phyloP scores from a whole-genome alignment of 2,113 vertebrate species.

The Kobus ellipsiprymnus region DNA sequence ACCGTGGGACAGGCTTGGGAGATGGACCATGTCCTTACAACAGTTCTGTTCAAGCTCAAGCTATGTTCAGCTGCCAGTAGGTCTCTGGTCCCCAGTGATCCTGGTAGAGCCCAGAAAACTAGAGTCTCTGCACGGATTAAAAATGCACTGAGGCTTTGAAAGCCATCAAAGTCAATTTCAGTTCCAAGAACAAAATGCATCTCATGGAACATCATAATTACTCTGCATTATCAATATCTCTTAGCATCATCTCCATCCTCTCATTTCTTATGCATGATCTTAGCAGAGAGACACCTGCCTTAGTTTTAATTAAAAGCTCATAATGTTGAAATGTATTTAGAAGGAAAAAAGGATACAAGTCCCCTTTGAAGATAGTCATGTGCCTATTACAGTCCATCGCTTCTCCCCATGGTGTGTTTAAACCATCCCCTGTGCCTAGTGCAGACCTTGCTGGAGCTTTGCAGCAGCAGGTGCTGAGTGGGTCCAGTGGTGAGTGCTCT shows the following conservation, averaged over 20 bases:
- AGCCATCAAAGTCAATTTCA: neutral
- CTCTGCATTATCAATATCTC: neutral
- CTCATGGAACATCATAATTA: neutral
- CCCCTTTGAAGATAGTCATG: neutral
- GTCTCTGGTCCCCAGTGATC: neutral
- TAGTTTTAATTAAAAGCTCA: constrained; percentile 61
- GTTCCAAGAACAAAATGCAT: constrained; percentile 44
- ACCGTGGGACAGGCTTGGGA: neutral
- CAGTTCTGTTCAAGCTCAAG: neutral
- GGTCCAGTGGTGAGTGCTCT: neutral
- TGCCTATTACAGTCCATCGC: neutral
- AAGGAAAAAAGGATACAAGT: neutral
- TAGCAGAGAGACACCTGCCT: neutral
- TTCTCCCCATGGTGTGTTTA: neutral
- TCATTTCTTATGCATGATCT: neutral
- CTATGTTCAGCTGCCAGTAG: neutral
- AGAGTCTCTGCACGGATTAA: neutral
- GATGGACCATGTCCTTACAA: neutral
- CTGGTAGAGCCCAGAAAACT: neutral
- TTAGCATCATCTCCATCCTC: neutral
- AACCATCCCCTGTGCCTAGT: neutral
- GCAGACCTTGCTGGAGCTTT: neutral
- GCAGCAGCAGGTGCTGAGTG: neutral
- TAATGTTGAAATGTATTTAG: neutral
- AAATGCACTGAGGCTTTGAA: constrained; percentile 31